Conservation (phyloP, 2,888 invertebrate species). For the Agriotes lineatus region DNA sequence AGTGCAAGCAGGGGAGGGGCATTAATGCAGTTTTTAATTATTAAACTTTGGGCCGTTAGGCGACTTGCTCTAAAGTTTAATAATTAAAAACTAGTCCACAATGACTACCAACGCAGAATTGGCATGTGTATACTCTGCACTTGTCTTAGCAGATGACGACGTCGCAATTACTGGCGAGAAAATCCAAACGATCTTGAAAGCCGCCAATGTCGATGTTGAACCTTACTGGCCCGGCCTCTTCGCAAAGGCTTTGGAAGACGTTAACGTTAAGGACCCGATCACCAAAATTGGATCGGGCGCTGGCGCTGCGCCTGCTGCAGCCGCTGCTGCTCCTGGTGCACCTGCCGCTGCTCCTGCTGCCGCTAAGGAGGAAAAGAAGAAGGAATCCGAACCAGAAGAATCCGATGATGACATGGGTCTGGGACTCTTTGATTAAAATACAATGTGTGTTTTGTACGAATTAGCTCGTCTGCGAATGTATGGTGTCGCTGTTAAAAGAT, state of each 20-base stretch:
- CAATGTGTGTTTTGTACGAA: constrained; percentile 22
- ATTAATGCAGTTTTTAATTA: too few relatives aligned
- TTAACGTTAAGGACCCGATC: constrained; percentile 93
- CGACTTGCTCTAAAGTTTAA: too few relatives aligned
- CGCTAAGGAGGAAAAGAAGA: constrained; percentile 80
- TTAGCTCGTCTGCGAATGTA: too few relatives aligned
- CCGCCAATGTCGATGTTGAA: constrained; percentile 95
- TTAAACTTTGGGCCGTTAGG: too few relatives aligned
- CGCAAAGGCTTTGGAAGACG: constrained; percentile 95
- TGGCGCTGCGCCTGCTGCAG: constrained; percentile 84
- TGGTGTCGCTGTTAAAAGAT: too few relatives aligned
- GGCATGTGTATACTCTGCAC: constrained; percentile 97
- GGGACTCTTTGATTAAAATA: constrained; percentile 78
- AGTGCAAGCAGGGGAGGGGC: too few relatives aligned
- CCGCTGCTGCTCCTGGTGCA: constrained; percentile 70
- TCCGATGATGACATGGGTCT: constrained; percentile 96
- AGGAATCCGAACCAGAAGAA: constrained; percentile 83
- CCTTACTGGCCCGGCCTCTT: constrained; percentile 99
- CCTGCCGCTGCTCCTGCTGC: constrained; percentile 74
- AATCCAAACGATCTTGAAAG: constrained; percentile 95
- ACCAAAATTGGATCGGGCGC: constrained; percentile 94
- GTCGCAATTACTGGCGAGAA: constrained; percentile 98
- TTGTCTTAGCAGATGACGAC: constrained; percentile 96
- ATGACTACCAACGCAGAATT: constrained; percentile 94
- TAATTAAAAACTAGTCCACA: too few relatives aligned